Evolutionary conservation across 2,113 vertebrate genomes (phyloP), one percentile per base, ranked within the genome.

Genomic region (Actinemys pallida): DNA sequence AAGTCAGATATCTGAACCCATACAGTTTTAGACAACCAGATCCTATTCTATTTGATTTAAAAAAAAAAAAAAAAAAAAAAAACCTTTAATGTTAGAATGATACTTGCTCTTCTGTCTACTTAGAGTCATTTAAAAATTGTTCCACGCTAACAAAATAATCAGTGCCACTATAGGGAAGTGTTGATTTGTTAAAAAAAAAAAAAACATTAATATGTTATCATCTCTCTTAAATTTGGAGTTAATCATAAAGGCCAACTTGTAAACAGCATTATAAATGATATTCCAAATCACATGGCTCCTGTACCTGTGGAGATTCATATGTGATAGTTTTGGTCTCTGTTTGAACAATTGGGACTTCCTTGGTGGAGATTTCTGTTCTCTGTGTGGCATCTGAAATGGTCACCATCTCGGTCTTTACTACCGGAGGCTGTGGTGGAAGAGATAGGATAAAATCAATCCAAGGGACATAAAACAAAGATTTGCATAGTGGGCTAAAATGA

Each of bases 311-410:
- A 86, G 99, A 99, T 97, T 99, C 99, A 89, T 99, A 99, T 13
- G 99, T 99, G 99, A 99, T 99, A 96, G 99, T 99, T 99, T 99
- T 99, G 98, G 99, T 99, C 98, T 99, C 99, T 62, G 99, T 99
- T 98, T 99, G 99, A 89, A 99, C 99, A 98, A 99, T 99, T 92
- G 99, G 99, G 93, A 99, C 99, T 98, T 99, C 99, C 98, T 99
- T 99, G 97, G 99, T 99, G 83, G 99, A 98, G 98, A 99, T 99
- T 98, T 99, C 99, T 59, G 99, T 99, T 98, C 99, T 99, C 98
- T 99, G 99, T 81, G 99, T 98, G 57, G 99, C 99, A 98, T 99
- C 99, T 97, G 99, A 99, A 98, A 99, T 99, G 95, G 99, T 99
- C 98, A 99, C 99, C 99, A 99, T 99, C 99, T 99, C 99, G 83